Evolutionary conservation across 2,113 vertebrate genomes (phyloP).

Genomic region (Corythornis cristatus): DNA sequence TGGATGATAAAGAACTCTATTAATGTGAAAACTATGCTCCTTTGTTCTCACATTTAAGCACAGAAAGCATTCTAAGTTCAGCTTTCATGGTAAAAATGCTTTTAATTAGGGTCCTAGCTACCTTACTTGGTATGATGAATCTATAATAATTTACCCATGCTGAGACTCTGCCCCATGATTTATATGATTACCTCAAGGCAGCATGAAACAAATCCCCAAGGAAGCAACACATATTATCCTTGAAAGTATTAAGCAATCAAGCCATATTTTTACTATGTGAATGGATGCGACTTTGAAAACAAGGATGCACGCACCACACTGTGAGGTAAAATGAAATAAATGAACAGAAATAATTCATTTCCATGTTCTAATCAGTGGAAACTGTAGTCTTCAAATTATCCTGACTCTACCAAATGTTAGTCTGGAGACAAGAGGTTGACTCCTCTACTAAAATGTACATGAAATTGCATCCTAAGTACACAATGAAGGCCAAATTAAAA

Average conservation of each 20-base stretch:
- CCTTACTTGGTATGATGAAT: neutral
- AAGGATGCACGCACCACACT: conserved; percentile 14
- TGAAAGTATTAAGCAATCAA: conserved; percentile 68
- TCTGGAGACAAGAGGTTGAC: conserved; percentile 45
- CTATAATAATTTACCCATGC: neutral
- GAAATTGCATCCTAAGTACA: conserved; percentile 33
- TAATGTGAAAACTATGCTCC: neutral
- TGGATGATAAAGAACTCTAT: neutral
- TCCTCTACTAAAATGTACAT: conserved; percentile 20
- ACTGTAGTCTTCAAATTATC: conserved; percentile 35
- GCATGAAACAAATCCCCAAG: conserved; percentile 44
- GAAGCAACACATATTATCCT: conserved; percentile 45
- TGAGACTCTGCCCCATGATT: conserved; percentile 32
- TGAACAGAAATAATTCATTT: conserved; percentile 86
- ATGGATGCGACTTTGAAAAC: conserved; percentile 27
- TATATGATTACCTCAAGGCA: conserved; percentile 36
- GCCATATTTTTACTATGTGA: conserved; percentile 45
- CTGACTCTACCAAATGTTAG: neutral
- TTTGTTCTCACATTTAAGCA: neutral
- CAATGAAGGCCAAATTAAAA: conserved; percentile 36
- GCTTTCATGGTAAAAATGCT: conserved; percentile 28
- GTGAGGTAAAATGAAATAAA: conserved; percentile 69
- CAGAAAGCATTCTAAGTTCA: conserved; percentile 1
- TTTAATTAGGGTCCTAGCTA: conserved; percentile 35
- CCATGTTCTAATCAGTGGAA: conserved; percentile 82